Conservation (phyloP, 2,113 vertebrate genomes). For the Glaucidium brasilianum region DNA sequence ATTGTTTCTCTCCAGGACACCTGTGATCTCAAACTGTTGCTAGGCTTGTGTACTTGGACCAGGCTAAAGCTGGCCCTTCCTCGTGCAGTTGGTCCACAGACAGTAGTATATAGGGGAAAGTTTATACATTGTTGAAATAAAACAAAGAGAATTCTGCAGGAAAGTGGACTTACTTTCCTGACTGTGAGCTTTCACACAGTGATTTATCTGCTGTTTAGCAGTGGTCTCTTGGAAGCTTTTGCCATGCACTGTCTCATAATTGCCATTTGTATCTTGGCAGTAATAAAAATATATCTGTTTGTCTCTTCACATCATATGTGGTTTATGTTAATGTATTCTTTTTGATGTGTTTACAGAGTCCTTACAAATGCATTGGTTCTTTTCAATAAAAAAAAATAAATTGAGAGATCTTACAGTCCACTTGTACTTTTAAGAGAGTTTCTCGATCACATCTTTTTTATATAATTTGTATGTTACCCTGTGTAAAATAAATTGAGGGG, state of each 20-base stretch:
- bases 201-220: background rate
- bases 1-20: background rate
- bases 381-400: background rate
- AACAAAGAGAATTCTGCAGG: background rate
- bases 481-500: background rate
- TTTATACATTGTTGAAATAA: background rate
- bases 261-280: background rate
- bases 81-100: background rate
- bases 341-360: background rate
- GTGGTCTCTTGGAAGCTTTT: background rate
- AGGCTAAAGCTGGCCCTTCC: background rate
- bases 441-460: background rate
- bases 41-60: background rate
- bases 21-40: background rate
- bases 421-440: background rate
- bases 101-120: background rate
- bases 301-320: background rate
- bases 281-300: background rate
- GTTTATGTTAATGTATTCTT: background rate
- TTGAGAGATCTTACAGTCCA: background rate
- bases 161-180: background rate
- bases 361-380: background rate
- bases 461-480: background rate
- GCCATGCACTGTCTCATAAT: background rate
- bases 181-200: background rate